Percentiles rank a stretch among this genome's conserved stretches.
These are phyloP conservation scores for Megathymus violae DNA, from an alignment of 1,140 invertebrate genomes.

Conservation along the genomic window DNA sequence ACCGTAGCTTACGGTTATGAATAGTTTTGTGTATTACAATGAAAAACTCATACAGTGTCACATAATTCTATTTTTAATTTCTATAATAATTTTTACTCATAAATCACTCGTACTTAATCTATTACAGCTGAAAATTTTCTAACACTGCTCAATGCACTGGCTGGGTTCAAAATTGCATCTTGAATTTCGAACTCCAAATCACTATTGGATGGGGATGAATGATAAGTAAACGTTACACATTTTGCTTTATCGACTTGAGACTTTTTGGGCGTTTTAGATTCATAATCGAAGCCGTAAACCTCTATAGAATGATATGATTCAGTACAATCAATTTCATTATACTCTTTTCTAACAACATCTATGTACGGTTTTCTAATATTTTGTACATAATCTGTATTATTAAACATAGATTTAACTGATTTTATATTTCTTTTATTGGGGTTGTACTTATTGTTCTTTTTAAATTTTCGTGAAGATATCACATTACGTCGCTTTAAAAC, in stretches of 20 bases:
- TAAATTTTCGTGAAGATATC: conserved; percentile 24
- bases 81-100: too few relatives aligned
- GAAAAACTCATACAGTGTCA: too few relatives aligned
- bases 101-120: background rate
- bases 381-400: conserved; percentile 7
- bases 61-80: too few relatives aligned
- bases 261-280: background rate
- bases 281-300: conserved; percentile 51
- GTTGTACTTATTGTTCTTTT: conserved; percentile 8
- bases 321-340: background rate
- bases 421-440: background rate
- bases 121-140: background rate
- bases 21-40: too few relatives aligned
- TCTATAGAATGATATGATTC: conserved; percentile 47
- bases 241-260: conserved; percentile 1
- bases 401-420: conserved; percentile 3
- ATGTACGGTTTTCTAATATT: background rate
- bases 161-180: conserved; percentile 15
- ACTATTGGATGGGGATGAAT: conserved; percentile 2
- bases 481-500: conserved; percentile 29
- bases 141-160: background rate
- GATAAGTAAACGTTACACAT: conserved; percentile 6
- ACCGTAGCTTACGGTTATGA: too few relatives aligned
- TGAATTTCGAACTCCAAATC: conserved; percentile 17
- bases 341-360: background rate